Conservation (phyloP, 2,797 vertebrate genomes). For the Heteromormyrus szaboi region DNA sequence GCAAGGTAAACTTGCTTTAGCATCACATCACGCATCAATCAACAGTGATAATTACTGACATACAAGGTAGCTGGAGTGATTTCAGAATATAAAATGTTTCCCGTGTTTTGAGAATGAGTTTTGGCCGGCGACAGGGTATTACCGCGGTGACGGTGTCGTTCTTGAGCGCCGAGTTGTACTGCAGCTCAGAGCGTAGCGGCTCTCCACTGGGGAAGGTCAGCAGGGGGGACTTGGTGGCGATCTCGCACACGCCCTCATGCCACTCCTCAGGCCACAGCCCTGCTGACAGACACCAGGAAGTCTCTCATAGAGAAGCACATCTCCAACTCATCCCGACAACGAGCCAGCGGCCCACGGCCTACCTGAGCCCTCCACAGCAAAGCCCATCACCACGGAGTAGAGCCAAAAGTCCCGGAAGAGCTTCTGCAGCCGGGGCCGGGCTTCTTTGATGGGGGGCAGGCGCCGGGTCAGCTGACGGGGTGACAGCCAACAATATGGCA, state of each 20-base stretch:
- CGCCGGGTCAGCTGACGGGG: constrained; percentile 74
- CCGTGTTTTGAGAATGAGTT: background rate
- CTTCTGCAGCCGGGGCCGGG: constrained; percentile 88
- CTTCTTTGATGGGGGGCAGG: constrained; percentile 86
- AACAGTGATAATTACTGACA: background rate
- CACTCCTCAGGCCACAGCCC: constrained; percentile 95
- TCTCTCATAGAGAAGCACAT: background rate
- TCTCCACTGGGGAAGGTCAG: constrained; percentile 92
- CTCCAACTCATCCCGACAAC: background rate
- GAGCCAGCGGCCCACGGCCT: constrained; percentile 6
- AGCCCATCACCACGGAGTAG: constrained; percentile 95
- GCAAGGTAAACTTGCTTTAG: background rate
- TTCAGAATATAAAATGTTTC: background rate
- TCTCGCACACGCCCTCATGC: constrained; percentile 96
- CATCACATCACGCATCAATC: background rate
- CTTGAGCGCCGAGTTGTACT: constrained; percentile 96
- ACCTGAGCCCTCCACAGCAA: constrained; percentile 95
- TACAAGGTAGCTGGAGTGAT: background rate
- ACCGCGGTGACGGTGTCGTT: constrained; percentile 91
- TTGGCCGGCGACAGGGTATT: constrained; percentile 17
- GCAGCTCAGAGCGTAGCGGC: constrained; percentile 87
- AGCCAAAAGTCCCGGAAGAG: constrained; percentile 97
- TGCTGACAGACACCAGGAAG: constrained; percentile 34
- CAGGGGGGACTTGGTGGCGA: constrained; percentile 88
- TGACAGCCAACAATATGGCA: background rate